phyloP scores from a whole-genome alignment of 2,113 vertebrate genomes.

The Acinonyx jubatus region DNA sequence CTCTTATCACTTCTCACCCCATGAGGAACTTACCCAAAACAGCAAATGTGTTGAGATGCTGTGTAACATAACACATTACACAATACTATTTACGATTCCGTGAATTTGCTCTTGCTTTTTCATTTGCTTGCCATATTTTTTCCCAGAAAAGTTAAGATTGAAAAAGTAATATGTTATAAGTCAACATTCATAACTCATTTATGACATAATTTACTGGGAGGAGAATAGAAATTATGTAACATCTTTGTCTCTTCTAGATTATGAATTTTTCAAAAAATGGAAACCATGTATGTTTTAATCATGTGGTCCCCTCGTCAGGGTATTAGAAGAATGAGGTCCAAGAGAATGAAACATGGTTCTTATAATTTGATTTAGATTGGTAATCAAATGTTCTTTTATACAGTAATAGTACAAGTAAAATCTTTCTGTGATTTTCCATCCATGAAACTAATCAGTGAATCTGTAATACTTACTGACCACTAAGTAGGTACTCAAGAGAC shows the following conservation, averaged over 20 bases:
- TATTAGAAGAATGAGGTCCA: not conserved
- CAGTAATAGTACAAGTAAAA: not conserved
- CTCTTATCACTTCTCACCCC: not conserved
- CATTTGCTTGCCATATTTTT: not conserved
- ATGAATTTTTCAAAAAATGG: not conserved
- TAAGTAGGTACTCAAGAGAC: not conserved
- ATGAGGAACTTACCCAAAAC: not conserved
- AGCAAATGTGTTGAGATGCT: not conserved
- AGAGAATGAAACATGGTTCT: not conserved
- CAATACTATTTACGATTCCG: not conserved
- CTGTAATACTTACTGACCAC: not conserved
- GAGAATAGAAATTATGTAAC: not conserved
- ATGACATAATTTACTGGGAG: not conserved
- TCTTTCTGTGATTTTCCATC: not conserved
- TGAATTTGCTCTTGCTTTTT: not conserved
- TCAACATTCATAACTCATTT: not conserved
- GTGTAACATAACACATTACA: not conserved
- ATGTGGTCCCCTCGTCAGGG: fast-evolving
- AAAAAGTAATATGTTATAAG: not conserved
- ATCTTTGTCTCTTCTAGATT: not conserved
- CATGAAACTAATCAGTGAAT: not conserved
- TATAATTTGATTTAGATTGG: not conserved
- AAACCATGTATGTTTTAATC: not conserved
- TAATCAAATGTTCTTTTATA: not conserved
- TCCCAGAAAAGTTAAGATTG: not conserved